Base-by-base conservation (phyloP, 2,888 invertebrate species). In the Onthophagus sagittarius region DNA sequence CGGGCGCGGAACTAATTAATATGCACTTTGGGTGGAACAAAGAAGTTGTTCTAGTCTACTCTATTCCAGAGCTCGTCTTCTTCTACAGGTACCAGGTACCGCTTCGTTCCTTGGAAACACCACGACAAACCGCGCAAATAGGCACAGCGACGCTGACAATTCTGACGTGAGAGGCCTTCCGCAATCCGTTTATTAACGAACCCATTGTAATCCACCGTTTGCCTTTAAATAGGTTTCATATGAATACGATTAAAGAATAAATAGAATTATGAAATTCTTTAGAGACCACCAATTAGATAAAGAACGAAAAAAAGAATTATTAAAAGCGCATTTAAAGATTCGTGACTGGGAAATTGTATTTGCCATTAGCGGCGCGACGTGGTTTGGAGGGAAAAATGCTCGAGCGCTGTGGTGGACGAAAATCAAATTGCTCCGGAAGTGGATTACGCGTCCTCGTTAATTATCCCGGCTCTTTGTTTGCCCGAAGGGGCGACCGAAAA, bases 361-460 rank as follows among this genome's bases (percentile, higher is more conserved):
- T 11, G 39, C 39, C 39, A 53, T 53, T 53, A 53, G 2, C 39
- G 39, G 39, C 11, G 2, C 39, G 39, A 11, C 7, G 39, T 11
- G 23, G 23, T 23, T 23, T 53, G 39, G 39, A 7, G 39, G 39
- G 39, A 53, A 53, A 53, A 53, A 53, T 53, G 11, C 39, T 11
- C 39, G 39, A 53, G 39, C 39, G 39, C 23, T 23, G 23, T 23
- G 64, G 64, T n/a, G 67, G 67, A 5, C 32, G 67, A 67, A 23
- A 67, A 67, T 67, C 67, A 67, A 67, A 67, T 67, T 67, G 67
- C 31, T 23, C 67, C 32, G 32, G 32, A 67, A 67, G 23, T 67
- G 32, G 67, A 67, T 67, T 67, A 67, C 32, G 67, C 32, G 67
- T 67, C 67, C 67, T 67, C 67, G 67, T 67, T 67, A 67, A 67